Base-by-base conservation (phyloP, 2,888 invertebrate genomes). In the Encarsia formosa region DNA sequence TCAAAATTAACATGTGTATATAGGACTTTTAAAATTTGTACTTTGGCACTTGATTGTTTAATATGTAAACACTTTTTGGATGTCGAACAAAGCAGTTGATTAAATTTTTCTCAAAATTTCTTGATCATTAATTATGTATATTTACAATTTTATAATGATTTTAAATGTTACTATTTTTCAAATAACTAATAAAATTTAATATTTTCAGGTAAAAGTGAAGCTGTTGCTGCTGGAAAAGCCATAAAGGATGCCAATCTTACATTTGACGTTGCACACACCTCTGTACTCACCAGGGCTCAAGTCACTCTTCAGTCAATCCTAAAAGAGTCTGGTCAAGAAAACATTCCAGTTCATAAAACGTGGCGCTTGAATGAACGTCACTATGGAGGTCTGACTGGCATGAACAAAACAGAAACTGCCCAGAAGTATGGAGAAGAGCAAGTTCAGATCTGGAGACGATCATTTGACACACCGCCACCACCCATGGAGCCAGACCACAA, bases 361-460 rank as follows among this genome's bases (percentile, higher is more conserved):
- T 92, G 92, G 92, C 80, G 91, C 13, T 76, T 92, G 23, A 91
- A 91, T 65, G 91, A 92, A 72, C 82, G 92, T 53, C 92, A 92
- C 67, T 92, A 91, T 65, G 92, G 92, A 44, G 87, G 87, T 34
- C 79, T 92, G 5, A 92, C 91, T 11, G 91, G 91, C 2, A 78
- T 88, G 54, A 88, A 91, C 67, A 92, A 92, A 71, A 82, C 87
- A 0, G 88, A 91, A 74, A 88, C 91, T 18, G 90, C 90, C 43
- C 85, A 85, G 46, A 87, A 88, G 69, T 91, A 87, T 74, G 91
- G 92, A 11, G 91, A 90, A 68, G 84, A 85, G 42, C 87, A 89
- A 78, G 89, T 92, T 8, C 84, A 87, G 75, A 85, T 87, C 63
- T 92, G 92, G 92, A 81, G 91, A 59, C 81, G 91, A 54, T 88